A percentile compares a stretch with the other conserved stretches of the same genome.
phyloP scores from a whole-genome alignment of 2,797 vertebrate species.

The Siniperca undulata region DNA sequence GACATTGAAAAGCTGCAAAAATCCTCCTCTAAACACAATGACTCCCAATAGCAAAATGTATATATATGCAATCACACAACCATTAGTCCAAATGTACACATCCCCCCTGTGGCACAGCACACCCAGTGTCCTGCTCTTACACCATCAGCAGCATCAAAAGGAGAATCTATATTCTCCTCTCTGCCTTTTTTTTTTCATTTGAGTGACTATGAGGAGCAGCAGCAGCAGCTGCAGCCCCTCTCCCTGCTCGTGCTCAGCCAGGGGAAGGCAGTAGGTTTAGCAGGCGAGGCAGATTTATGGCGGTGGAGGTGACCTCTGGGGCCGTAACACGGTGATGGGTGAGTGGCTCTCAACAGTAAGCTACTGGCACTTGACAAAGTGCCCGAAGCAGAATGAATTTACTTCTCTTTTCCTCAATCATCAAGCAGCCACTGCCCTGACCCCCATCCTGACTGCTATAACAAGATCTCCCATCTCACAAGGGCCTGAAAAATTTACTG shows the following conservation, averaged over 20 bases:
- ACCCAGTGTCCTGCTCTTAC: conserved; percentile 55
- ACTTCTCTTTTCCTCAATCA: conserved; percentile 99
- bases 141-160: conserved; percentile 69
- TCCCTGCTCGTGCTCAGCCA: conserved; percentile 69
- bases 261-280: conserved; percentile 90
- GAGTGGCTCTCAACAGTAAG: conserved; percentile 99
- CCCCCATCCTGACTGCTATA: conserved; percentile 99
- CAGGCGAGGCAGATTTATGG: conserved; percentile 95
- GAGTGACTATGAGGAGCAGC: conserved; percentile 69
- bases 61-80: conserved; percentile 5
- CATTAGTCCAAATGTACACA: conserved; percentile 38
- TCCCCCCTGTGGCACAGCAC: conserved; percentile 37
- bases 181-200: conserved; percentile 72
- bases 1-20: neutral
- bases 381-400: conserved; percentile 99
- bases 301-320: conserved; percentile 95
- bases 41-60: neutral
- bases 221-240: conserved; percentile 71
- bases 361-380: conserved; percentile 99
- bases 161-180: conserved; percentile 69
- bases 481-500: conserved; percentile 98
- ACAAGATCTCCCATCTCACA: conserved; percentile 99
- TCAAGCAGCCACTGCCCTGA: conserved; percentile 99
- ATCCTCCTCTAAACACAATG: neutral
- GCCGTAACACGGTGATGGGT: conserved; percentile 98